phyloP scores from a whole-genome alignment of 2,113 vertebrate species.

The Apodemus speciosus region DNA sequence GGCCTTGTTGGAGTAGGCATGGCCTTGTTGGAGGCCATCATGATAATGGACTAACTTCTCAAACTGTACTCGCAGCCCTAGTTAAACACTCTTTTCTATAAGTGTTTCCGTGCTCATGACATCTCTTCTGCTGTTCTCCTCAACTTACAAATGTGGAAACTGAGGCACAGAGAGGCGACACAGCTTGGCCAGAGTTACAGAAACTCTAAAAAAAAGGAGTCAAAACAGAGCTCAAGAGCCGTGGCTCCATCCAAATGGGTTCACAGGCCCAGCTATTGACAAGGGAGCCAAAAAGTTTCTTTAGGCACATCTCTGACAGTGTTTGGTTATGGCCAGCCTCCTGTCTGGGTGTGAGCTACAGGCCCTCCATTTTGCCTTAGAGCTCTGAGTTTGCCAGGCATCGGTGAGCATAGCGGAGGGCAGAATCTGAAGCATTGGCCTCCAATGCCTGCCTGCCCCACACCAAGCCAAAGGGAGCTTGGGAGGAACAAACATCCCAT shows the following conservation, averaged over 20 bases:
- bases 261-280: background rate
- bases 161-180: constrained; percentile 12
- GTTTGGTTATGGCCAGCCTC: background rate
- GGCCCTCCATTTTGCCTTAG: background rate
- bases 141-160: background rate
- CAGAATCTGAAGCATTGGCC: background rate
- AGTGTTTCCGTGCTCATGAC: background rate
- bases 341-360: background rate
- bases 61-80: background rate
- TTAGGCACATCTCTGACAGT: background rate
- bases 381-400: background rate
- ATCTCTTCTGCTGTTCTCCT: background rate
- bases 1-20: background rate
- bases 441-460: background rate
- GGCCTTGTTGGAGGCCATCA: background rate
- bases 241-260: background rate
- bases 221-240: background rate
- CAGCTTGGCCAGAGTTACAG: background rate
- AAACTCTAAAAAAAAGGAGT: background rate
- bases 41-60: background rate
- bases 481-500: background rate
- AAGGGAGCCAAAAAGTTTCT: background rate
- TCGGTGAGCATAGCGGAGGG: background rate
- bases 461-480: background rate
- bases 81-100: background rate